Base-by-base conservation (phyloP, 2,888 invertebrate genomes). In the Ectropis crepuscularia region DNA sequence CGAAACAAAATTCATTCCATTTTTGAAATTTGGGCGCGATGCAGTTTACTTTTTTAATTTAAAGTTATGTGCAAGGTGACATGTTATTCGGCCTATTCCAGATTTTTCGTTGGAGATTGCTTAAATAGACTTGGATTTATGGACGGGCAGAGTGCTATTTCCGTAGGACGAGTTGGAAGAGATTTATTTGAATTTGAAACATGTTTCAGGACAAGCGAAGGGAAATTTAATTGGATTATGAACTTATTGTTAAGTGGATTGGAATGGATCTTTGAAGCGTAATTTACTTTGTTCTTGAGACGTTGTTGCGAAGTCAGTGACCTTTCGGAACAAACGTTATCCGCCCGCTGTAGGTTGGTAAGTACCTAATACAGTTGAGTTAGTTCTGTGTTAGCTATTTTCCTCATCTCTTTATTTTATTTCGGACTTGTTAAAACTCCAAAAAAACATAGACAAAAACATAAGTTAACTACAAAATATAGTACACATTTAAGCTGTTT, bases 91-190 rank as follows among this genome's bases (percentile, higher is more conserved):
- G 82, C 77, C 87, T 88, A 89, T 89, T 89, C 88, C 81, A 85
- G 90, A 90, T 90, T 90, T 90, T 92, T 91, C 86, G 84, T 88
- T 86, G 79, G 84, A 86, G 87, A 88, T 89, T 85, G 85, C 85
- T 87, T 90, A 92, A 92, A 92, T 91, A 91, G 92, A 92, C 85
- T 81, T 77, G 82, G 85, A 92, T 92, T 92, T 92, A 92, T 90
- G 88, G 83, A 84, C 86, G 84, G 83, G 78, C 86, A 83, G 87
- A 88, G 88, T 88, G 90, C 87, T 92, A 92, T 92, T 92, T 92
- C 91, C 90, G 92, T 89, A 85, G 80, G 87, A 84, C 85, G 86
- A 87, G 84, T 87, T 87, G 83, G 82, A 84, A 79, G 74, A 91
- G 92, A 92, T 92, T 92, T 92, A 92, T 91, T 83, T 79, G 88